These are phyloP conservation scores for Watersipora subatra DNA, from an alignment of 1,140 invertebrate genomes.

Conservation along the genomic window DNA sequence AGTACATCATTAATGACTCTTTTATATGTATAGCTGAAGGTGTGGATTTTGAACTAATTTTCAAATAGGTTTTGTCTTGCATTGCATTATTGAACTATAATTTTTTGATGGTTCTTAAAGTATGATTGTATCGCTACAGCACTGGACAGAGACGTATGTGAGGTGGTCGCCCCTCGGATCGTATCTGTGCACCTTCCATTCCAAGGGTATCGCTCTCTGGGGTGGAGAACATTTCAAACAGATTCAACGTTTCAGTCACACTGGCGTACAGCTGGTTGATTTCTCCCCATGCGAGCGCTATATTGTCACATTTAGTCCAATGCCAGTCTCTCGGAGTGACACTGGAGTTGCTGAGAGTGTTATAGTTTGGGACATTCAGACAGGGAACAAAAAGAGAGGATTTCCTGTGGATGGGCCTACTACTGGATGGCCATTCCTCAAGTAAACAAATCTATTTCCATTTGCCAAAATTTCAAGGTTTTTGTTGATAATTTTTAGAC, in stretches of 20 bases:
- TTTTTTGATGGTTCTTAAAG: too few relatives aligned
- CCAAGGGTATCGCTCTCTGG: conserved; percentile 88
- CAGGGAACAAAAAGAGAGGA: conserved; percentile 77
- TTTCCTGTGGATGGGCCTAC: conserved; percentile 68
- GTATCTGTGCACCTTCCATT: conserved; percentile 88
- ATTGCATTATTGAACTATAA: too few relatives aligned
- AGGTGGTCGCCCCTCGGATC: conserved; percentile 95
- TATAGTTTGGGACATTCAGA: conserved; percentile 70
- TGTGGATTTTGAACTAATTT: too few relatives aligned
- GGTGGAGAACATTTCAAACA: conserved; percentile 83
- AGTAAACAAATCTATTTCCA: conserved; percentile 33
- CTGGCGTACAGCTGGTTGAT: conserved; percentile 83
- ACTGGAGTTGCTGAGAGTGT: conserved; percentile 24
- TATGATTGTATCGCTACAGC: conserved; percentile 45
- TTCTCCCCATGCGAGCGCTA: conserved; percentile 92
- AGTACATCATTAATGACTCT: too few relatives aligned
- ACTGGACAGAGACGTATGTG: conserved; percentile 87
- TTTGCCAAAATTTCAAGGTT: neutral
- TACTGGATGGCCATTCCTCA: conserved; percentile 72
- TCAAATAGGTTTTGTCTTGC: too few relatives aligned
- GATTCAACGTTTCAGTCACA: conserved; percentile 78
- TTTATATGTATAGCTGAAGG: too few relatives aligned
- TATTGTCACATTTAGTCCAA: conserved; percentile 75
- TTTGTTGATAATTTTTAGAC: neutral
- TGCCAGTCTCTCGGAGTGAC: conserved; percentile 49